Percentiles rank a stretch among this genome's conserved stretches.
These are phyloP conservation scores for Dicaeum eximium DNA, from an alignment of 2,113 vertebrate genomes.

Conservation along the genomic window DNA sequence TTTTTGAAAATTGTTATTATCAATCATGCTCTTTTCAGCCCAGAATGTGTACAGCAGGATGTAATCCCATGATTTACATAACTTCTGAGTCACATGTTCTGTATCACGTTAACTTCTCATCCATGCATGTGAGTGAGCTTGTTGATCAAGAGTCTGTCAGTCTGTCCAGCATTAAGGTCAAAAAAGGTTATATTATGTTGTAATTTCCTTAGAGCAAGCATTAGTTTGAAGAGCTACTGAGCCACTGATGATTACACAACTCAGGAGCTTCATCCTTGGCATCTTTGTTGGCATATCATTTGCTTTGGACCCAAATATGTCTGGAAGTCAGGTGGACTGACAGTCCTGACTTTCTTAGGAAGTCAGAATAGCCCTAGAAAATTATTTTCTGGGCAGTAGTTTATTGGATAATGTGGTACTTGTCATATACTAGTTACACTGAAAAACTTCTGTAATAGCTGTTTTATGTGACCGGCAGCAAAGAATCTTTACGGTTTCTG, in stretches of 20 bases:
- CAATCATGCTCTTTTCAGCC: neutral
- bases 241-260: neutral
- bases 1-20: neutral
- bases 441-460: neutral
- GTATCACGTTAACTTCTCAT: fast-evolving
- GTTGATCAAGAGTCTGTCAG: neutral
- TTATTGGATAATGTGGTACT: neutral
- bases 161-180: neutral
- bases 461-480: neutral
- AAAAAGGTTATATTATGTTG: fast-evolving
- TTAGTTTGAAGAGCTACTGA: neutral
- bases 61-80: neutral
- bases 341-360: neutral
- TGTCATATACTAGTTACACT: neutral
- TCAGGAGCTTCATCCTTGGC: neutral
- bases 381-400: neutral
- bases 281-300: neutral
- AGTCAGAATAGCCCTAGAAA: neutral
- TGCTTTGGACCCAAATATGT: neutral
- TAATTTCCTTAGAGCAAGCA: neutral
- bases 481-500: neutral
- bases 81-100: neutral
- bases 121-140: neutral
- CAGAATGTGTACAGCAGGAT: neutral
- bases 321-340: neutral